Base-by-base conservation (phyloP, 2,888 invertebrate genomes). In the Alentia gelatinosa region DNA sequence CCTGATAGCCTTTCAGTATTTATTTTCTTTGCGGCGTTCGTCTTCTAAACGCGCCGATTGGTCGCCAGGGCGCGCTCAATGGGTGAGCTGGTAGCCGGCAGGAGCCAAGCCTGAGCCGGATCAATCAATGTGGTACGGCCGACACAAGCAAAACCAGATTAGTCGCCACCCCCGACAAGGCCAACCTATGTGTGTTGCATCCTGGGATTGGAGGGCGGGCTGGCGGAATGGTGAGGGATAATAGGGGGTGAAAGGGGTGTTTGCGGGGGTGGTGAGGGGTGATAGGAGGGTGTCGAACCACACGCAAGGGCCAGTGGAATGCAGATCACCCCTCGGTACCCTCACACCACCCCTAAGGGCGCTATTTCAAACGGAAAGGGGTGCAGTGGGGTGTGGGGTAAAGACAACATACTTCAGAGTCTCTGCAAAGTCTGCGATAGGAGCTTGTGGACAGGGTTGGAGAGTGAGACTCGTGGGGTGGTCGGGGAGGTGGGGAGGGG, bases 101-200 rank as follows among this genome's bases (percentile, higher is more conserved):
- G 83, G 26, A 19, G 47, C 42, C 33, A n/a, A 30, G 47, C 47
- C 50, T 35, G 86, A 83, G 86, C 50, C 47, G 47, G 30, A 47
- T 86, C 86, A 86, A 86, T 86, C 86, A 86, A 83, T 42, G 86
- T 30, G 37, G 30, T 9, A 42, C 15, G 86, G 86, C 86, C 26
- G 35, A 86, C 86, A 86, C 47, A 47, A 86, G 86, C 86, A 86
- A 86, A 86, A 86, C 86, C 50, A 86, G 86, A 86, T 86, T 86
- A 86, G 50, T 50, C 86, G 3, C 26, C 30, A 47, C 86, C 50
- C 86, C 33, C 40, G 15, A 86, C 86, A 86, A 42, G 86, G 1
- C 86, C 23, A n/a, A 9, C 30, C 33, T 1, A 86, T 86, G 86
- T 86, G 86, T 30, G 30, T 47, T n/a, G 86, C 86, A 86, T 86